These are phyloP conservation scores for Fukomys damarensis DNA, from an alignment of 2,113 vertebrate genomes.

Conservation along the genomic window DNA sequence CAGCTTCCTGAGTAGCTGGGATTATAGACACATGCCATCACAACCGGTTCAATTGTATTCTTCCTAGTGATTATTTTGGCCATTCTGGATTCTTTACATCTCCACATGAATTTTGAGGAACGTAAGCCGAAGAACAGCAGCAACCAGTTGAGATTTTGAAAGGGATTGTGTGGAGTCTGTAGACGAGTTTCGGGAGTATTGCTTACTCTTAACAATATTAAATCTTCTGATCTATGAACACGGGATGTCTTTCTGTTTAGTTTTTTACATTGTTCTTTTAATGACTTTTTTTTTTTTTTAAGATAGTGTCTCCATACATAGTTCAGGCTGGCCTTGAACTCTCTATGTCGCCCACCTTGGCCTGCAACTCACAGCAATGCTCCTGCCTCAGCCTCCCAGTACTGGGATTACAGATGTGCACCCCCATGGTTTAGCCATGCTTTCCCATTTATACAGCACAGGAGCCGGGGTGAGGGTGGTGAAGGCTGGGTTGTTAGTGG, in stretches of 20 bases:
- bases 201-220: neutral
- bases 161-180: neutral
- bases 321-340: too few species aligned
- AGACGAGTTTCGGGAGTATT: neutral
- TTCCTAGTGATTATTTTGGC: neutral
- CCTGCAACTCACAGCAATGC: neutral
- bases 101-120: neutral
- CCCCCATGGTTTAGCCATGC: neutral
- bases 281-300: neutral
- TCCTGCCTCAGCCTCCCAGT: too few species aligned
- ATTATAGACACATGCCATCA: neutral
- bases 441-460: constrained; percentile 24
- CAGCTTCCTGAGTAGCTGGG: neutral
- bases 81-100: neutral
- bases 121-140: neutral
- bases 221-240: neutral
- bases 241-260: neutral
- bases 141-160: neutral
- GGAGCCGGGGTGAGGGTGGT: neutral
- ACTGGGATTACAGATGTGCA: neutral
- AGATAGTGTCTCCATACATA: neutral
- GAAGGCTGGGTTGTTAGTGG: neutral
- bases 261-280: neutral
- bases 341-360: neutral
- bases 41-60: neutral